Conservation (phyloP, 2,797 vertebrate species). For the Brachymystax lenok region DNA sequence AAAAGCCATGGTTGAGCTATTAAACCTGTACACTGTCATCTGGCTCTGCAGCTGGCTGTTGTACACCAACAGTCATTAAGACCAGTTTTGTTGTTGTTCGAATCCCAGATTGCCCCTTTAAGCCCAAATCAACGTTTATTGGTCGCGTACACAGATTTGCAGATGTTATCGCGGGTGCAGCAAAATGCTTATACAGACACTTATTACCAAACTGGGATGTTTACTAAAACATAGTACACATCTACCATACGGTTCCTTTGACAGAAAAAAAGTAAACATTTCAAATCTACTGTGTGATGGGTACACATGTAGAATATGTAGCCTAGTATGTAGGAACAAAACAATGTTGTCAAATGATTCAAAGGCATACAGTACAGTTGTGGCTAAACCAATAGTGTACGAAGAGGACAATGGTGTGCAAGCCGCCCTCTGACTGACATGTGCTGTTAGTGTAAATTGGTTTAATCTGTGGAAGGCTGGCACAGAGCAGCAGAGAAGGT, state of each 20-base stretch:
- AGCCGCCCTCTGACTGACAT: constrained; percentile 61
- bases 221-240: background rate
- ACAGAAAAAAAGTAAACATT: background rate
- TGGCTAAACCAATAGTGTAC: background rate
- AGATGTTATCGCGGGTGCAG: too few relatives aligned
- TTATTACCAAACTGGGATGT: background rate
- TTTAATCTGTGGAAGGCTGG: constrained; percentile 69
- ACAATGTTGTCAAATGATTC: background rate
- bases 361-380: too few relatives aligned
- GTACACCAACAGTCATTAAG: constrained; percentile 64
- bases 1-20: constrained; percentile 54
- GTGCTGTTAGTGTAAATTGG: constrained; percentile 68
- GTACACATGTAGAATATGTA: background rate
- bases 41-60: constrained; percentile 55
- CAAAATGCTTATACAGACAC: background rate
- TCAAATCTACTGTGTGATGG: background rate
- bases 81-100: constrained; percentile 19
- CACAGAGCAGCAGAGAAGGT: constrained; percentile 58
- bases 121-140: background rate
- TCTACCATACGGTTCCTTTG: background rate
- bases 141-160: too few relatives aligned
- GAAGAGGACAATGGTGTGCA: background rate
- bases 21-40: constrained; percentile 35
- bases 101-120: too few relatives aligned
- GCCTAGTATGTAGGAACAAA: too few relatives aligned